Evolutionary conservation across 2,797 vertebrate species (phyloP), one percentile per base, ranked within the genome.

Genomic region (Parauchenoglanis ngamensis): DNA sequence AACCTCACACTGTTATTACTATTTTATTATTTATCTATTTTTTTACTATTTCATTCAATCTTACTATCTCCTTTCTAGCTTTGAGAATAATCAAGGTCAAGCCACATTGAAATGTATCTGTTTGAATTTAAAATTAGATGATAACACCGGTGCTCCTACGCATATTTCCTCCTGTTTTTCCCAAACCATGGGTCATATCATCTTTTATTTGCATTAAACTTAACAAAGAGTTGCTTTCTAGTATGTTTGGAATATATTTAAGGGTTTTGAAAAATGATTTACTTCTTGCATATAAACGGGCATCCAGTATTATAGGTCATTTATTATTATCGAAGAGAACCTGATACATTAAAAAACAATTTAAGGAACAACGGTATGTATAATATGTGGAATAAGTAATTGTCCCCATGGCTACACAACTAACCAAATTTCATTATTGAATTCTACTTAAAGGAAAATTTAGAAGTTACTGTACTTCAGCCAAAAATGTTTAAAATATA

Each of bases 1-100:
- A 70, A 87, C 84, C 89, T 90, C 87, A 88, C 63, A 91, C 85
- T 44, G 79, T 81, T 31, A 52, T 52, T 61, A 59, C 11, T 31
- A 5, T 15, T 12, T 73, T 31, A 31, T 54, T 8, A 4, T 11
- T 21, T n/a, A 2, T 40, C 0, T 40, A 2, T 28, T 54, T 8
- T 11, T 21, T n/a, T 46, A 76, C 17, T 8, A 31, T 72, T 59
- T 40, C 19, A 13, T 46, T 85, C 57, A 49, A 15, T 49, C 40
- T 1, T 76, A 52, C 28, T 25, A 15, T 61, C 35, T 73, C 67
- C 5, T 57, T 54, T 44, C 21, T 73, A 72, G 21, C 83, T 35
- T 40, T 57, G 52, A 84, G 54, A 84, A 84, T 56, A 70, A 59
- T 72, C 72, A 76, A 49, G 57, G 21, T 76, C 54, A 84, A 46